Base-by-base conservation (phyloP, 2,888 invertebrate species). In the Dicranocentrus wangi region DNA sequence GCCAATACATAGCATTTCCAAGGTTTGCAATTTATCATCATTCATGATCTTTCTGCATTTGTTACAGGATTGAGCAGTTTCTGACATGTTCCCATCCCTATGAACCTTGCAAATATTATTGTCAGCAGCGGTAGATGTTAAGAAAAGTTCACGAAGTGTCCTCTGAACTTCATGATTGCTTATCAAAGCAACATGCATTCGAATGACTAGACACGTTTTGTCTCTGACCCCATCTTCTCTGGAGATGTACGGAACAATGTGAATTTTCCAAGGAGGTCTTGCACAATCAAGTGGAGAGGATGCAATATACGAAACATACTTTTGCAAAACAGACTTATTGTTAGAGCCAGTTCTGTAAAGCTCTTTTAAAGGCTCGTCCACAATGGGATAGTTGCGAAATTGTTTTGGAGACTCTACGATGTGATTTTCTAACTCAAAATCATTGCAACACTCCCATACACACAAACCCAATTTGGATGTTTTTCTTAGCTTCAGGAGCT, bases 201-300 rank as follows among this genome's bases (percentile, higher is more conserved):
- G 61, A 42, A 80, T 69, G 69, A 80, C 80, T 39, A 68, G 69
- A 63, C 80, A 80, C 13, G 70, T 77, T 77, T 61, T 81, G 39
- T 71, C 71, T 53, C 51, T 65, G 8, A 60, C n/a, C 28, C 32
- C 51, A n/a, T 28, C 75, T 21, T 58, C 73, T 19, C 73, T 23
- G 8, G 73, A 73, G 21, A 73, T 73, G 47, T 81, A 70, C 17
- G 81, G 70, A 65, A 81, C 69, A 15, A 81, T 51, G 17, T 65
- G 70, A 17, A 81, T 81, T 68, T 77, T 75, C 81, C 81, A 81
- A 1, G 81, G 81, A 0, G 81, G 76, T 5, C 15, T 19, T 13
- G 53, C 8, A 2, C 7, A 21, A 10, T 69, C 53, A 21, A 76
- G 17, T 32, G 63, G 70, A 7, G 60, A 21, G 0, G 76, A 77